Percentiles rank a stretch among this genome's conserved stretches.
Conservation (phyloP, 53 echinoderm and acorn worm genomes). For the Astropecten irregularis region DNA sequence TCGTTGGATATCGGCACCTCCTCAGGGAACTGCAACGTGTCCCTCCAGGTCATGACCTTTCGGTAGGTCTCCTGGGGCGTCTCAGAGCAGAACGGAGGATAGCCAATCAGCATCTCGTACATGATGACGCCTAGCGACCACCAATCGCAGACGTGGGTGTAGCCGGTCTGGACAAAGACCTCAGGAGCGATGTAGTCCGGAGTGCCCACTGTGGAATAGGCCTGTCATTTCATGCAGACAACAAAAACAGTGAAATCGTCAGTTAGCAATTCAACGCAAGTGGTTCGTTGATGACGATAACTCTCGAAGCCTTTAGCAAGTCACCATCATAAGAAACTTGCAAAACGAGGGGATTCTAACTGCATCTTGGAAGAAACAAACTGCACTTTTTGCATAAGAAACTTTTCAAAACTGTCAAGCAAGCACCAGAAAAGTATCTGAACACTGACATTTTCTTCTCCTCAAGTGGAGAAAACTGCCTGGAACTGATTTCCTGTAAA, state of each 20-base stretch:
- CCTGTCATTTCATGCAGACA: conserved; percentile 53
- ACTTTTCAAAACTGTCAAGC: no score
- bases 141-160: conserved; percentile 94
- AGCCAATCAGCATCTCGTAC: conserved; percentile 99
- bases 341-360: no score
- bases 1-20: conserved; percentile 89
- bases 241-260: not conserved
- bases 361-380: no score
- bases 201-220: conserved; percentile 98
- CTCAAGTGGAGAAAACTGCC: no score
- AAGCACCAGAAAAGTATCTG: no score
- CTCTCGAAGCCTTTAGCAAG: no score
- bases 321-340: no score
- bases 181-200: conserved; percentile 99
- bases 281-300: no score
- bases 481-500: no score
- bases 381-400: no score
- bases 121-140: conserved; percentile 99
- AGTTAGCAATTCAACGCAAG: not conserved
- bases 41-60: conserved; percentile 98
- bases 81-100: conserved; percentile 99
- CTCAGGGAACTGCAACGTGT: conserved; percentile 90
- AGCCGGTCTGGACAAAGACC: conserved; percentile 96
- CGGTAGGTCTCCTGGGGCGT: conserved; percentile 98
- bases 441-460: no score